Evolutionary conservation across 2,888 invertebrate species (phyloP), one percentile per base, ranked within the genome.

Genomic region (Prosapia bicincta): DNA sequence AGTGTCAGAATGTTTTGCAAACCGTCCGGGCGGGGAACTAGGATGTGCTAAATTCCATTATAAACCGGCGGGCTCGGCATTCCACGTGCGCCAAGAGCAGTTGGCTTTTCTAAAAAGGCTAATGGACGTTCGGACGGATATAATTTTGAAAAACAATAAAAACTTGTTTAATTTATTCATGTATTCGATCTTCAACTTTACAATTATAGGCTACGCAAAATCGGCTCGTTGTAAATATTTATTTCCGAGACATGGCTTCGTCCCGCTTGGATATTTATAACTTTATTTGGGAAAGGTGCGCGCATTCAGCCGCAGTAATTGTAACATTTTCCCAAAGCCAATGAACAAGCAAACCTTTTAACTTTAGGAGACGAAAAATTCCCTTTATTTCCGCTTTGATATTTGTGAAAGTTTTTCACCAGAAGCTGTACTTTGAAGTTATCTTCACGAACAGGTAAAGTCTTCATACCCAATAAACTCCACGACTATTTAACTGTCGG

Each of bases 101-200:
- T 54, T 54, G 54, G 54, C n/a, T 54, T 54, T 54, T 54, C 54
- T 54, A 54, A 54, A 54, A 54, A 54, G 54, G 54, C 54, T 54
- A 54, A 54, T 54, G 54, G 54, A 13, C 13, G n/a, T 3, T 54
- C 20, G 20, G 20, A 54, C 54, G 54, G 54, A 54, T 54, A 54
- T 20, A 54, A 54, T 54, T 54, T 54, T 54, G 20, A 54, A 54
- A 54, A 54, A 54, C 54, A 54, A 54, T 54, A 54, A 54, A 54
- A 54, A 54, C 54, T 54, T 9, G 54, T 54, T 54, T 54, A 54
- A 54, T 54, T 20, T 54, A 54, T 54, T 54, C 54, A 54, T 54
- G 20, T 54, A 54, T 54, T 54, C 54, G 54, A 20, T 54, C 54
- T 54, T 54, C 54, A 5, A 20, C 20, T 54, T 54, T 54, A 38